Evolutionary conservation across 23 tunicate genomes (phyloP), one percentile per base, ranked within the genome.

Genomic region (Botrylloides violaceus): DNA sequence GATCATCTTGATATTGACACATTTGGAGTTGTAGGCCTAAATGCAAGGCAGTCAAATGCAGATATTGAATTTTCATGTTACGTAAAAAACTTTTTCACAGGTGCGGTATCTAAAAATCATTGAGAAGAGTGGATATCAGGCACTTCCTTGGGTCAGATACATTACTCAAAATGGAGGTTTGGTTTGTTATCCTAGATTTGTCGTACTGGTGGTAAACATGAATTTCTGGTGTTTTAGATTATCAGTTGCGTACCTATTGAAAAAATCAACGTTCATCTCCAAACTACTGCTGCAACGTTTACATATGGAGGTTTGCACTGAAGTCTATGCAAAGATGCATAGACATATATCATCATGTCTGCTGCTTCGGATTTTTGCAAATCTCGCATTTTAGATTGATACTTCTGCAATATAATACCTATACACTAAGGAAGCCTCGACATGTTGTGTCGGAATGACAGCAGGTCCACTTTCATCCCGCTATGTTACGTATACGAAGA

Each of bases 131-230:
- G 98, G 98, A 23, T 91, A 91, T 49, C 98, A 91, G 59, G 98
- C 98, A 18, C 68, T 91, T 29, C 98, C 98, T 24, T 91, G 98
- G 98, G 98, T 91, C 4, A 74, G 98, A 27, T 91, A 91, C 85
- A 91, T 91, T 61, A 91, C 98, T 37, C 98, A 91, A 70, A 91
- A 91, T 38, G 98, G 98, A 75, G 98, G 96, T 43, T 43, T 43
- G 53, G 53, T 43, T 43, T 43, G 15, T 43, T n/a, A n/a, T n/a
- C n/a, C n/a, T n/a, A n/a, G n/a, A n/a, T n/a, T n/a, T n/a, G n/a
- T n/a, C n/a, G n/a, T n/a, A n/a, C n/a, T n/a, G 5, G 60, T 26
- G 29, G 63, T 22, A 18, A 71, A 74, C 26, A 43, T 43, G 53
- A 7, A 43, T 43, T 7, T 43, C 53, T 15, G 53, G 9, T 43